These are phyloP conservation scores for Drosophila koepferae DNA, from an alignment of 2,888 invertebrate species.

Conservation along the genomic window DNA sequence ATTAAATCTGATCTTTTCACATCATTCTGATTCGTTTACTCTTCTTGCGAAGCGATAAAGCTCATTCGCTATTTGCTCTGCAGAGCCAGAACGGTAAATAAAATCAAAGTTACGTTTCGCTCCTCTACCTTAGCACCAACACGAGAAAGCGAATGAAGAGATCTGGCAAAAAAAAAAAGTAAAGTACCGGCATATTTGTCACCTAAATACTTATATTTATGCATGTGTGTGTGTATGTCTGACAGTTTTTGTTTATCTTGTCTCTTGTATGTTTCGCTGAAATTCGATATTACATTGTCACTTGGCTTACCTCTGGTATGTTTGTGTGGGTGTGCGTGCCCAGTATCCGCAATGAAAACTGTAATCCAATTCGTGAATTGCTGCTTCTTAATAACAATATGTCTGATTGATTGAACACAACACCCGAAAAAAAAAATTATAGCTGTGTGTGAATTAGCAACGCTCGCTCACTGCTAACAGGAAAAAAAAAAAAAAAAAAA, in stretches of 20 bases:
- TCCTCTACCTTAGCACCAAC: not conserved
- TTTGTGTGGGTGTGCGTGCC: not conserved
- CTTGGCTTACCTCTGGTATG: conserved; percentile 34
- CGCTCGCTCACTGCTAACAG: not conserved
- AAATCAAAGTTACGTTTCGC: not conserved
- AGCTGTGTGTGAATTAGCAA: conserved; percentile 4
- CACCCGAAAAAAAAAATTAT: conserved; percentile 35
- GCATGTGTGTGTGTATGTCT: not conserved
- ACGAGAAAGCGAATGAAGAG: conserved; percentile 14
- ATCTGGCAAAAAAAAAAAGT: not conserved
- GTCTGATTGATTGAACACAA: not conserved
- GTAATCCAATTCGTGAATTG: conserved; percentile 40
- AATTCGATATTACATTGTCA: not conserved
- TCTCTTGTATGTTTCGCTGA: not conserved
- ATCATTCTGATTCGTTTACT: not conserved
- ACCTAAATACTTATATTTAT: not conserved
- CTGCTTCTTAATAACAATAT: not conserved
- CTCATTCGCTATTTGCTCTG: not conserved
- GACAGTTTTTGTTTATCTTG: not conserved
- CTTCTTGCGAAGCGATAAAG: not conserved
- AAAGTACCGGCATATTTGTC: conserved; percentile 8
- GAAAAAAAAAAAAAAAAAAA: too few species aligned
- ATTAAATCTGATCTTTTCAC: conserved; percentile 16
- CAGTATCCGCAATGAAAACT: conserved; percentile 12
- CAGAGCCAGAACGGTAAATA: conserved; percentile 8